Conservation (phyloP, 2,797 vertebrate species). For the Orestias chungarensis region DNA sequence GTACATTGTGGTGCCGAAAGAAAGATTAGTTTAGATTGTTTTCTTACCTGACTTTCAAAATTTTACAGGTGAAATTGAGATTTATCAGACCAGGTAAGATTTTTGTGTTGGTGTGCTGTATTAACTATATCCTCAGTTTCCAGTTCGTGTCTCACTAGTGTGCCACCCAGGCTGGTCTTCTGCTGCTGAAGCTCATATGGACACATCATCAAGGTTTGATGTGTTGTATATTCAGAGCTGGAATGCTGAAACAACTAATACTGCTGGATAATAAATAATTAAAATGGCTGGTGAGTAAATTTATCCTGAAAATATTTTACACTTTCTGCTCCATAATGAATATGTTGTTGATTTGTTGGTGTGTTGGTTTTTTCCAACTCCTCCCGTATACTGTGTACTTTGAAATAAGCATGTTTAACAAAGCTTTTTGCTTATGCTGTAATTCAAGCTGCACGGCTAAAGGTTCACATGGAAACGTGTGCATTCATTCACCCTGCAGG, state of each 20-base stretch:
- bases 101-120: background rate
- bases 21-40: background rate
- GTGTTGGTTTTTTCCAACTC: constrained; percentile 2
- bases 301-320: background rate
- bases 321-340: background rate
- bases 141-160: too few relatives aligned
- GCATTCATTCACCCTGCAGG: constrained; percentile 70
- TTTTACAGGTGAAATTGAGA: background rate
- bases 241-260: too few relatives aligned
- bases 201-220: background rate
- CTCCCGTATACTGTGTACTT: constrained; percentile 31
- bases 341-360: background rate
- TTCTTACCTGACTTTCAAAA: background rate
- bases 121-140: too few relatives aligned
- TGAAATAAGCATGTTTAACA: constrained; percentile 46
- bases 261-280: too few relatives aligned
- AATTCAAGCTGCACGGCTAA: constrained; percentile 43
- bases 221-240: background rate
- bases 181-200: too few relatives aligned
- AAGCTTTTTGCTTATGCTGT: constrained; percentile 54
- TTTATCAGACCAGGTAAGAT: background rate
- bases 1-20: background rate
- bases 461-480: constrained; percentile 51
- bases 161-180: too few relatives aligned
- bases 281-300: background rate